phyloP scores from a whole-genome alignment of 2,113 vertebrate genomes.

The Ophiodon elongatus region DNA sequence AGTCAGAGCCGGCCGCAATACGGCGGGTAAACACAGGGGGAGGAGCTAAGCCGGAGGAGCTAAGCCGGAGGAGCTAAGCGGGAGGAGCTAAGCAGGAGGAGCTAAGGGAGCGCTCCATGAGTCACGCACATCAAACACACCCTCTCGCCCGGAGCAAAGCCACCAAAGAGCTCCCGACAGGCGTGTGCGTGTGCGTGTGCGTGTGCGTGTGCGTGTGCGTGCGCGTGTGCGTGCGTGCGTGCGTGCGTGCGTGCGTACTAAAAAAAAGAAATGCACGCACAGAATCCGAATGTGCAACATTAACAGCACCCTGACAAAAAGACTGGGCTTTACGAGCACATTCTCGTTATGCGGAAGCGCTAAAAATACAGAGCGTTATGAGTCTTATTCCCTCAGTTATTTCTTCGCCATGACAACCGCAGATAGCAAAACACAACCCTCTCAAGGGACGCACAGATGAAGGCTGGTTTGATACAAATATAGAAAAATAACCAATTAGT shows the following conservation, averaged over 20 bases:
- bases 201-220: not conserved
- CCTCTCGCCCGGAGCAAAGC: constrained; percentile 37
- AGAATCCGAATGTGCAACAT: not conserved
- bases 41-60: constrained; percentile 31
- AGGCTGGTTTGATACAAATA: constrained; percentile 17
- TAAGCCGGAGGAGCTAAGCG: too few relatives aligned
- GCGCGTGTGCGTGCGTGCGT: not conserved
- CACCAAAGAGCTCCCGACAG: constrained; percentile 24
- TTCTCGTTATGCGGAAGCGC: not conserved
- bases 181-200: not conserved
- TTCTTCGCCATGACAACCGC: constrained; percentile 71
- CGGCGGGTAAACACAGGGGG: constrained; percentile 35
- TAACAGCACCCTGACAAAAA: not conserved
- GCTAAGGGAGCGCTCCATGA: constrained; percentile 50
- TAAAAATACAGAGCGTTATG: constrained; percentile 38
- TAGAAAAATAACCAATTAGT: not conserved
- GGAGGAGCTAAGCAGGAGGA: constrained; percentile 9
- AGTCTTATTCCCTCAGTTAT: constrained; percentile 21
- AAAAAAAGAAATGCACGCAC: not conserved
- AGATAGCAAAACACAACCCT: constrained; percentile 24
- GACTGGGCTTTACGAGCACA: not conserved
- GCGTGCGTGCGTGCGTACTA: not conserved
- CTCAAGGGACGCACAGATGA: constrained; percentile 32
- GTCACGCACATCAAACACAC: constrained; percentile 50
- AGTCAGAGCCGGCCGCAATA: constrained; percentile 61